Evolutionary conservation across 2,888 invertebrate genomes (phyloP), one percentile per base, ranked within the genome.

Genomic region (Synergus umbraculus): DNA sequence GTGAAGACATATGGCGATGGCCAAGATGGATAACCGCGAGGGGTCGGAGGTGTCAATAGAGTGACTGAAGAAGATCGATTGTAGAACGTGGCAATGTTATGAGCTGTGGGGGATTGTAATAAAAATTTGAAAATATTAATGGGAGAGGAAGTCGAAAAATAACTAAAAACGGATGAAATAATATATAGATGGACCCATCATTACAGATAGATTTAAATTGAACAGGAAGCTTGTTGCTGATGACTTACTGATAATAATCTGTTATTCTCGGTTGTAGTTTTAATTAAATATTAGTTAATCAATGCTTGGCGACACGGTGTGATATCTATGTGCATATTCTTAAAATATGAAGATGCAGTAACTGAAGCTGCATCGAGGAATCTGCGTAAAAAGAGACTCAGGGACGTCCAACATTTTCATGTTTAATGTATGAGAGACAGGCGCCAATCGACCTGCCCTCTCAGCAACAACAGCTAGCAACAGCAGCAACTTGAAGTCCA

Each of bases 381-480:
- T 86, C 85, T 82, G 77, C 73, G 79, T 79, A 86, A 86, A 88
- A 87, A 88, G 88, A 79, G 85, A 84, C 80, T 82, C 85, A 66
- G 78, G 84, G 86, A 84, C 84, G 85, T 84, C 83, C 86, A 87
- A 87, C 83, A 85, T 88, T 88, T 89, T 85, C 89, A 89, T 90
- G 90, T 89, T 88, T 90, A 89, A 90, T 90, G 88, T 86, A 90
- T 90, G 87, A 87, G 84, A 84, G 84, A 83, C 85, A 84, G 87
- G 87, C 88, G 88, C 87, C 88, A 86, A 86, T 82, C 85, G 83
- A 86, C 82, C 83, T 81, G 85, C 80, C 84, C 80, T 79, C 76
- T 18, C 37, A 60, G 64, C 64, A 63, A 46, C 64, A 76, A 76
- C 76, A 63, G 46, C 67, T 73, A 76, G 46, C 15, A 66, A 76